Base-by-base conservation (phyloP, 1,140 invertebrate species). In the Trichonephila clavipes region DNA sequence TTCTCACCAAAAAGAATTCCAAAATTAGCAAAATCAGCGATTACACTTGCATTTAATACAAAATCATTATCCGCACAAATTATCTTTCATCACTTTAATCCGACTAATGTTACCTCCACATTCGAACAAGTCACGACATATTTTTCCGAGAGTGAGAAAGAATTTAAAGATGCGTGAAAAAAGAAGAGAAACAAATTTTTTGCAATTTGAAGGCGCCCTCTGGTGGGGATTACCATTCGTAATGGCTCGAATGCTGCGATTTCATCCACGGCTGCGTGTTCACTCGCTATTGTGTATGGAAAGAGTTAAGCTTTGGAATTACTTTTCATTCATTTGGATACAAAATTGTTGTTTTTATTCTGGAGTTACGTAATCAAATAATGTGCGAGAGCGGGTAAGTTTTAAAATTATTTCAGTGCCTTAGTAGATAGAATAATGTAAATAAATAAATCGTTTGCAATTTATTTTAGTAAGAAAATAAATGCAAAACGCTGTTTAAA, bases 81-180 rank as follows among this genome's bases (percentile, higher is more conserved):
- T 34, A 72, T 72, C 69, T 24, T 28, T 72, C 69, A 72, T 72
- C 28, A 72, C 24, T 72, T 72, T 72, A 72, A 72, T 72, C 69
- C 69, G 69, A 28, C 69, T 72, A 72, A 72, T 72, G 69, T 72
- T 72, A 72, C 69, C 69, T 72, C 69, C 10, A 72, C 14, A 16
- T 72, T 28, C 69, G 14, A 51, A 34, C 69, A 34, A 18, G 28
- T 34, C 14, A 28, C 69, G 16, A 28, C 28, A 28, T 8, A 6
- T 77, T 6, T 77, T 34, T 40, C 4, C 6, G 18, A 24, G 72
- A 77, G 16, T 40, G 72, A 77, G 72, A 77, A 77, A 40, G 72
- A 77, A 77, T 34, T 77, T 77, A 77, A 77, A 77, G 69, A 72
- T 72, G 72, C 72, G 72, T 77, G 72, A 77, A 77, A 34, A 77